Percentiles rank a stretch among this genome's conserved stretches.
phyloP scores from a whole-genome alignment of 1,140 invertebrate species.

The Platorchestia sp. region DNA sequence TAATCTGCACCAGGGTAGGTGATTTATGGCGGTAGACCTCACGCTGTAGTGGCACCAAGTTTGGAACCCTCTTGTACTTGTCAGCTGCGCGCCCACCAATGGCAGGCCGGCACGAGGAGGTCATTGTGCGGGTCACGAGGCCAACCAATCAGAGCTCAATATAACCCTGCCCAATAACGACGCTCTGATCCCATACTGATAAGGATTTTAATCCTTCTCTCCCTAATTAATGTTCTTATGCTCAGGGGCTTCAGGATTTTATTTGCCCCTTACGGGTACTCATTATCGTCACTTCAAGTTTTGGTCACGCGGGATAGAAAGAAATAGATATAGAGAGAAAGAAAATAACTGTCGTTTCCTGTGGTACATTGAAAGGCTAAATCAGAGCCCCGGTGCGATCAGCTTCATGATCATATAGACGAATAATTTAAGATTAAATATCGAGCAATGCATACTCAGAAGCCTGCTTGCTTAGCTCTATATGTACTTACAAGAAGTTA shows the following conservation, averaged over 20 bases:
- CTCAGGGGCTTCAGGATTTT: not conserved
- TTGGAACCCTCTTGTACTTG: too few species aligned
- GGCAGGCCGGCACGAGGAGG: not conserved
- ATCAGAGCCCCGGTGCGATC: not conserved
- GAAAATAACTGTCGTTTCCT: not conserved
- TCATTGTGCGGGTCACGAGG: constrained; percentile 10
- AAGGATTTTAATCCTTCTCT: not conserved
- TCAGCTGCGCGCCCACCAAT: not conserved
- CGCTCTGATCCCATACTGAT: not conserved
- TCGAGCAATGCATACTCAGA: not conserved
- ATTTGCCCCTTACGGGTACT: not conserved
- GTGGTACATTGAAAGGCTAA: not conserved
- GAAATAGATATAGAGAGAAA: not conserved
- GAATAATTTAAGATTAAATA: not conserved
- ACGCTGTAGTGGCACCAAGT: too few species aligned
- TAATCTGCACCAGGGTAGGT: too few species aligned
- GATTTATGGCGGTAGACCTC: not conserved
- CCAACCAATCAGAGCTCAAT: not conserved
- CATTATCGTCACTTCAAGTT: not conserved
- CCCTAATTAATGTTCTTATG: not conserved
- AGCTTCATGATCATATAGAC: not conserved
- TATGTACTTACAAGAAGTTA: not conserved
- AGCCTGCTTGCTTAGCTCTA: not conserved
- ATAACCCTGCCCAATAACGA: not conserved
- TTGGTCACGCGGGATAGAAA: too few species aligned